Evolutionary conservation across 2,113 vertebrate species (phyloP), one percentile per base, ranked within the genome.

Genomic region (Ochotona curzoniae): DNA sequence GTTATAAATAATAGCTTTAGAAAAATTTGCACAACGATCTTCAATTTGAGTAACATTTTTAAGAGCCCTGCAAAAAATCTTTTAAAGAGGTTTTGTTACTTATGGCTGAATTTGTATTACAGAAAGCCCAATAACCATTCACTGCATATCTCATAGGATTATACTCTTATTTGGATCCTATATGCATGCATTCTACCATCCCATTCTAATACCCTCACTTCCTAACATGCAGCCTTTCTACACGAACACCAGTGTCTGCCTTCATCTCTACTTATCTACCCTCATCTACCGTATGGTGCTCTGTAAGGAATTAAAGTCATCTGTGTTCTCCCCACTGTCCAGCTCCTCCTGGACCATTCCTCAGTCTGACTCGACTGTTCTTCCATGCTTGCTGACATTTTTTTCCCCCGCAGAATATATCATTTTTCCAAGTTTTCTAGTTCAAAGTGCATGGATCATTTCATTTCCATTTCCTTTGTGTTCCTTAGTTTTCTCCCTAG

Each of bases 1-100:
- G 14, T 47, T 76, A 23, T 89, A 66, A 61, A 57, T 79, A 74
- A 7, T 76, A 60, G 94, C 70, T 93, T 75, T 71, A 60, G 35
- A 78, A 51, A 66, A 79, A 54, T 79, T 87, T 84, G 38, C 32
- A 70, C 61, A 89, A 44, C 2, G 21, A 51, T 5, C 7, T 10
- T 14, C 21, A 64, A 80, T 84, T 91, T 70, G 26, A 75, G 54
- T 47, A 64, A 57, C 35, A 32, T 75, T 86, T 76, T 70, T 44
- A 85, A 85, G 35, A 85, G 60, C 30, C 23, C 60, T 28, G 21
- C 51, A 89, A 67, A 84, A 67, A 84, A 64, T 32, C 51, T 66
- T 75, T 88, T 66, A 44, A 44, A 60, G 51, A 12, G 3, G 10
- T 81, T 91, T 83, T 83, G 26, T 47, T n/a, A 57, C 44, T 54